Evolutionary conservation across 1,140 invertebrate genomes (phyloP), one percentile per base, ranked within the genome.

Genomic region (Drosophila subpulchrella): DNA sequence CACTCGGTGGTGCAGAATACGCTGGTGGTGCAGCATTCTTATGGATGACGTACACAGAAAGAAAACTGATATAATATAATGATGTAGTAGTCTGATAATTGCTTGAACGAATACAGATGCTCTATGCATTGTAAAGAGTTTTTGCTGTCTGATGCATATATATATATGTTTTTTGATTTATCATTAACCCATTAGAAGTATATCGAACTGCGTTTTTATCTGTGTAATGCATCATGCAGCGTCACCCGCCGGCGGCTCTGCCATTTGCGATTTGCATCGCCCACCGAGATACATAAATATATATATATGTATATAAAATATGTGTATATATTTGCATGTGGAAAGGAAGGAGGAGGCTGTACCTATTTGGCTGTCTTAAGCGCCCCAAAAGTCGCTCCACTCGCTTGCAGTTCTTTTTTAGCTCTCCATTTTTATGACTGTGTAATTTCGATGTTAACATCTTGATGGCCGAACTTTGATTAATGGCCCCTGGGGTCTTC

Each of bases 261-360:
- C 67, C 79, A 71, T 82, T 75, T 75, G 34, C 74, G 80, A 82
- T 82, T 78, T 82, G 68, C 75, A 82, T 67, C 61, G 65, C 63
- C 62, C 59, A 66, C 60, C 62, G 34, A 68, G 48, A 20, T 20
- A 20, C 7, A 34, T 34, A 10, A 10, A 34, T 10, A 10, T 34
- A 34, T 34, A 34, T 20, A 20, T 20, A 34, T 20, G 2, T 20
- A 20, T 27, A 27, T 27, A 10, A 34, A 10, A 34, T 34, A 34
- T 34, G 7, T 34, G 8, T 10, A 10, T 34, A 17, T n/a, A 24
- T 27, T 55, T 8, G 8, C 11, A 47, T 8, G 12, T 6, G 15
- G 20, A 7, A 32, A 32, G 8, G 7, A 15, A 46, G 30, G 17
- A 10, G 17, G 17, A 24, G 20, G 39, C 39, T n/a, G 13, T n/a